These are phyloP conservation scores for Agriopis aurantiaria DNA, from an alignment of 2,888 invertebrate genomes.

Conservation along the genomic window DNA sequence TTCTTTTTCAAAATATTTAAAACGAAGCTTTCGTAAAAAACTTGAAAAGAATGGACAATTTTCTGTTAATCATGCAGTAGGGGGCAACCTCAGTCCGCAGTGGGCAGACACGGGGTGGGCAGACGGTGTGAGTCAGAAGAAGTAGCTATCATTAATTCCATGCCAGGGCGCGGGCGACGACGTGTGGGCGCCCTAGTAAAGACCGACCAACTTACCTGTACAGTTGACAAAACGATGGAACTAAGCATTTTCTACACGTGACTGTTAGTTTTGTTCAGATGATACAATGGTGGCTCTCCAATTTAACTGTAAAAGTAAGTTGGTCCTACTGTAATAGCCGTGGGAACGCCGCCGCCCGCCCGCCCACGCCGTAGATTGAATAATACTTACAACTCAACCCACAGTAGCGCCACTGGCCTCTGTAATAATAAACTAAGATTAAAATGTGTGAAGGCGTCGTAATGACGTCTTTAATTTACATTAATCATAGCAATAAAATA, in stretches of 20 bases:
- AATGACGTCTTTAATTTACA: slow-evolving; percentile 17
- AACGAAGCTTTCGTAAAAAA: too few relatives aligned
- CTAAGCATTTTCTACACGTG: neutral
- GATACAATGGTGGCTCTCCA: neutral
- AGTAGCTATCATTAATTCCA: neutral
- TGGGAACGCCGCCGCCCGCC: slow-evolving; percentile 68
- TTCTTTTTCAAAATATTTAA: too few relatives aligned
- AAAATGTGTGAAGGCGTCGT: slow-evolving; percentile 21
- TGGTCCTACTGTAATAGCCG: slow-evolving; percentile 69
- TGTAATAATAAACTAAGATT: slow-evolving; percentile 25
- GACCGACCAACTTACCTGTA: neutral
- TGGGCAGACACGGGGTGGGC: slow-evolving; percentile 39
- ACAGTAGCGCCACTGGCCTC: slow-evolving; percentile 44
- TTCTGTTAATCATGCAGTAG: neutral
- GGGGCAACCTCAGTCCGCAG: slow-evolving; percentile 20
- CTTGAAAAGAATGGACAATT: too few relatives aligned
- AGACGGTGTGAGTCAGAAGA: slow-evolving; percentile 55
- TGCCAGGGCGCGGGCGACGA: slow-evolving; percentile 43
- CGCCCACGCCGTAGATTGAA: slow-evolving; percentile 40
- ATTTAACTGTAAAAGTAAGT: neutral
- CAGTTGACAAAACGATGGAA: neutral
- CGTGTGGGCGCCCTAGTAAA: slow-evolving; percentile 54
- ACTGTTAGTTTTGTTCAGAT: neutral
- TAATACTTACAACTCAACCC: slow-evolving; percentile 30
- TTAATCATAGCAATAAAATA: slow-evolving; percentile 9